These are phyloP conservation scores for Spea multiplicata DNA, from an alignment of 2,113 vertebrate genomes.

Conservation along the genomic window DNA sequence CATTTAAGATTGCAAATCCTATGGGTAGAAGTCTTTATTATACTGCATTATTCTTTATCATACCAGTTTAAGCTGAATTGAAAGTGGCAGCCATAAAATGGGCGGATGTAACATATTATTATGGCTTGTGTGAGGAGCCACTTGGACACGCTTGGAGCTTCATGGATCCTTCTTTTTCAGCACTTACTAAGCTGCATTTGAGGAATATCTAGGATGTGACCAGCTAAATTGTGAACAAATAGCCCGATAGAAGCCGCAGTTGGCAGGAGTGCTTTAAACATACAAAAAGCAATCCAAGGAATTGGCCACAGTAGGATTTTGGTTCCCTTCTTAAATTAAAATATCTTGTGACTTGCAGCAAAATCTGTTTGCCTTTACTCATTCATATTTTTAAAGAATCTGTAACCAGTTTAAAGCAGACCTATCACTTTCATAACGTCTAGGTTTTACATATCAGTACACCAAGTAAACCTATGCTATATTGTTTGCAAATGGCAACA, in stretches of 20 bases:
- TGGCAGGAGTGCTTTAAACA: no score
- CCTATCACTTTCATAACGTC: no score
- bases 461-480: no score
- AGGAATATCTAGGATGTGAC: neutral
- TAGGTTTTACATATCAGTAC: no score
- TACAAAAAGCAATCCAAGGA: no score
- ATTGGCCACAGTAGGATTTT: no score
- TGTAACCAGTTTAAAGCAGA: no score
- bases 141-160: constrained; percentile 2
- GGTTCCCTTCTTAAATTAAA: no score
- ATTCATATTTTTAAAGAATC: no score
- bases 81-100: constrained; percentile 35
- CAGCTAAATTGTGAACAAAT: neutral
- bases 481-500: no score
- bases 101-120: constrained; percentile 7
- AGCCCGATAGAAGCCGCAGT: neutral
- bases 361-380: no score
- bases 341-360: no score
- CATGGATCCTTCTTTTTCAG: neutral
- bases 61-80: constrained; percentile 30
- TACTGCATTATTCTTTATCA: constrained; percentile 24
- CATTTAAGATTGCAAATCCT: constrained; percentile 26
- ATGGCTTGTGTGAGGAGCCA: neutral
- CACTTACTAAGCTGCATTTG: neutral
- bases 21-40: constrained; percentile 37